Percentiles rank a stretch among this genome's conserved stretches.
Conservation (phyloP, 2,888 invertebrate genomes). For the Neoitamus cyanurus region DNA sequence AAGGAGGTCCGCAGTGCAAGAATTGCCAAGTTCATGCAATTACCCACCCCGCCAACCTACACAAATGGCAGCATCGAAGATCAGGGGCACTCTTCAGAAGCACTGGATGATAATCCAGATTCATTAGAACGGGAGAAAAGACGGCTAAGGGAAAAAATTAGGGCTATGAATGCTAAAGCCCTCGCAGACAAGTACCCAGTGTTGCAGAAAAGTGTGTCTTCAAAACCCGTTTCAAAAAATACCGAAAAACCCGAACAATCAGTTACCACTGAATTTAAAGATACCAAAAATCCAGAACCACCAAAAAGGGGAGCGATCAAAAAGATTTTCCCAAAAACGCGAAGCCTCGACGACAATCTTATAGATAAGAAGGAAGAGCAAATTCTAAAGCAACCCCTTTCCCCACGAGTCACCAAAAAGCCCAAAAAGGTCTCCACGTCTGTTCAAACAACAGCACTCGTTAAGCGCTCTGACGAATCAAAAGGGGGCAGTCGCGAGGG, state of each 20-base stretch:
- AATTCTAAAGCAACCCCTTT: background rate
- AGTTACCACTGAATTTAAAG: background rate
- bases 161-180: constrained; percentile 55
- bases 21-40: constrained; percentile 61
- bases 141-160: constrained; percentile 54
- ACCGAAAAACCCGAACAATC: background rate
- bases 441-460: constrained; percentile 70
- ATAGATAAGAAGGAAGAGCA: background rate
- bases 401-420: constrained; percentile 53
- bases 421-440: constrained; percentile 70
- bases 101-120: constrained; percentile 41
- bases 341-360: background rate
- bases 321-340: constrained; percentile 52
- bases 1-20: constrained; percentile 63
- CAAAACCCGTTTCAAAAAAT: background rate
- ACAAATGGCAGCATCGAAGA: background rate
- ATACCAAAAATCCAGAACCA: background rate
- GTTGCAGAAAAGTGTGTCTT: background rate
- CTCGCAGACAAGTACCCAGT: constrained; percentile 55
- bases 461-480: constrained; percentile 61
- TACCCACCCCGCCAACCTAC: background rate
- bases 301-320: constrained; percentile 55
- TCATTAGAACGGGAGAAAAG: constrained; percentile 54
- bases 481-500: background rate
- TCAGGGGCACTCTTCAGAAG: background rate